These are phyloP conservation scores for Gymnosoma rotundatum DNA, from an alignment of 2,888 invertebrate species.

Conservation along the genomic window DNA sequence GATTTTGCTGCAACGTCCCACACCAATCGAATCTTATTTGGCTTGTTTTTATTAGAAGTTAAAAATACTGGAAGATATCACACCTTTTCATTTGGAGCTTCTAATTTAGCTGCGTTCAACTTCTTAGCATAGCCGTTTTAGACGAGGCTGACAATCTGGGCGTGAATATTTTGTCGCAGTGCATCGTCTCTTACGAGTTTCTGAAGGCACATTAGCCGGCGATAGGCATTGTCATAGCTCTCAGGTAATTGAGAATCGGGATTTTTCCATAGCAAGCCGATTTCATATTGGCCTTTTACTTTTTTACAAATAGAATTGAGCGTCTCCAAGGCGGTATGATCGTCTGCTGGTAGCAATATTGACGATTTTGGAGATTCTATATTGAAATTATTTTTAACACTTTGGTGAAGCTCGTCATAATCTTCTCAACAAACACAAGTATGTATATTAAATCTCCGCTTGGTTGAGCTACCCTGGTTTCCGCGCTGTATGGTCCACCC, in stretches of 20 bases:
- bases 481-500: constrained; percentile 3
- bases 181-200: constrained; percentile 24
- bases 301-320: constrained; percentile 57
- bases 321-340: constrained; percentile 25
- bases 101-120: neutral
- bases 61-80: neutral
- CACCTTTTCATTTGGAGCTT: neutral
- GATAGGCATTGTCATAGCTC: constrained; percentile 27
- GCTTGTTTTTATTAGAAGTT: neutral
- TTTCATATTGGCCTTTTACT: constrained; percentile 3
- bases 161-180: constrained; percentile 28
- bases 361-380: constrained; percentile 18
- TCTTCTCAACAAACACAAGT: neutral
- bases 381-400: constrained; percentile 1
- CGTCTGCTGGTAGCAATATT: constrained; percentile 11
- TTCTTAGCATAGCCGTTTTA: neutral
- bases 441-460: neutral
- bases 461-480: neutral
- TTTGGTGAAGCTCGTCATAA: neutral
- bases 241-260: constrained; percentile 25
- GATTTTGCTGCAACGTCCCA: no score
- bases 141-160: constrained; percentile 3
- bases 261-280: constrained; percentile 35
- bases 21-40: no score
- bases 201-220: constrained; percentile 31